Evolutionary conservation across 2,113 vertebrate genomes (phyloP).

Genomic region (Chinchilla lanigera): DNA sequence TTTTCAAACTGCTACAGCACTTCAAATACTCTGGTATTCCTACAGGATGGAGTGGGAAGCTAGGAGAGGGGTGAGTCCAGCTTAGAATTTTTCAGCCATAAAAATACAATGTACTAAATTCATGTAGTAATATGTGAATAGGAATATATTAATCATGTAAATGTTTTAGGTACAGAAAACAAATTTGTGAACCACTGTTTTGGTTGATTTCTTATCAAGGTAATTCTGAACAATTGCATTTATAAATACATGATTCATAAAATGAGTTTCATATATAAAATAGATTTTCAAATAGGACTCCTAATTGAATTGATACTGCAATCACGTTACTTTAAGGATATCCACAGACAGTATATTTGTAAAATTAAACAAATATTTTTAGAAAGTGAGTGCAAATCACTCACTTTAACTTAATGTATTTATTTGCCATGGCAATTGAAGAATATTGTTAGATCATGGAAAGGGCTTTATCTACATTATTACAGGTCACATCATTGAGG

Average conservation of each 20-base stretch:
- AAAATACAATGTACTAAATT: neutral
- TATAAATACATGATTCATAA: neutral
- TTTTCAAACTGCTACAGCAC: neutral
- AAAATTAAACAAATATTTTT: conserved; percentile 36
- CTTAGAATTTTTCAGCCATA: conserved; percentile 14
- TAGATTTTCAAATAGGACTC: conserved; percentile 48
- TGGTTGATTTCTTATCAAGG: conserved; percentile 24
- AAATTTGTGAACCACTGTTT: conserved; percentile 41
- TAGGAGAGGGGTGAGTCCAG: neutral
- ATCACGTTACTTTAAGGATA: conserved; percentile 21
- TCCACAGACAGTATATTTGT: neutral
- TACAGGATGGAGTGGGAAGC: neutral
- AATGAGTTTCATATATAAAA: neutral
- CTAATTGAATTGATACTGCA: conserved; percentile 30
- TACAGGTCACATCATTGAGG: neutral
- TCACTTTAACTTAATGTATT: conserved; percentile 12
- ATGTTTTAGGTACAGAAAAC: conserved; percentile 27
- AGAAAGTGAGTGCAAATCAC: conserved; percentile 15
- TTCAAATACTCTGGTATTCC: neutral
- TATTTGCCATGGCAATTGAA: conserved; percentile 16
- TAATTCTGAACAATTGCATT: conserved; percentile 23
- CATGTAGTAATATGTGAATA: neutral
- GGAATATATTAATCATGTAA: neutral
- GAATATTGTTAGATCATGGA: neutral
- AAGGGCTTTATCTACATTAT: conserved; percentile 12